phyloP scores from a whole-genome alignment of 2,113 vertebrate species.

The Poecilia latipinna region DNA sequence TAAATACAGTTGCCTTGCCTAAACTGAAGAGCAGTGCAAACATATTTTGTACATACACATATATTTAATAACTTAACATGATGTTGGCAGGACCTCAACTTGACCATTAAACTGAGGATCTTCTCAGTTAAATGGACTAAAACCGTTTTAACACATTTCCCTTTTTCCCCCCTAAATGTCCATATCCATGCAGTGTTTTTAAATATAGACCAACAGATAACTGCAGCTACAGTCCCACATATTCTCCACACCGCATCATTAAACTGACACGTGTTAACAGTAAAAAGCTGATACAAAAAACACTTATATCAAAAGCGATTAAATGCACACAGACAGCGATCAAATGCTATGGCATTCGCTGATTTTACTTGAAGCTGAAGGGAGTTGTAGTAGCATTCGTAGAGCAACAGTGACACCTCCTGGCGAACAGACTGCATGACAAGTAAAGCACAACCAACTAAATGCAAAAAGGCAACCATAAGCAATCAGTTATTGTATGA shows the following conservation, averaged over 20 bases:
- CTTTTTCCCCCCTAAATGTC: background rate
- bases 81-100: background rate
- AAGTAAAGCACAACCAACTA: background rate
- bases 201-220: background rate
- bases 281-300: conserved; percentile 4
- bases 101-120: background rate
- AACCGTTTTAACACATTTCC: background rate
- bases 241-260: background rate
- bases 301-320: background rate
- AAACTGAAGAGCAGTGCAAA: background rate
- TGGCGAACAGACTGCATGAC: conserved; percentile 41
- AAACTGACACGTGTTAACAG: conserved; percentile 1
- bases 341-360: background rate
- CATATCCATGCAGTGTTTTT: background rate
- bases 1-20: background rate
- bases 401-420: conserved; percentile 65
- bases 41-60: background rate
- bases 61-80: background rate
- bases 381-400: conserved; percentile 5
- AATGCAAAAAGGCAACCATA: background rate
- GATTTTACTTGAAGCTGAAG: background rate
- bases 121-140: background rate
- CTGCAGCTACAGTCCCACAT: background rate
- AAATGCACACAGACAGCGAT: background rate
- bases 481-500: conserved; percentile 39